phyloP scores from a whole-genome alignment of 2,797 vertebrate genomes.

The Poecile montanus region DNA sequence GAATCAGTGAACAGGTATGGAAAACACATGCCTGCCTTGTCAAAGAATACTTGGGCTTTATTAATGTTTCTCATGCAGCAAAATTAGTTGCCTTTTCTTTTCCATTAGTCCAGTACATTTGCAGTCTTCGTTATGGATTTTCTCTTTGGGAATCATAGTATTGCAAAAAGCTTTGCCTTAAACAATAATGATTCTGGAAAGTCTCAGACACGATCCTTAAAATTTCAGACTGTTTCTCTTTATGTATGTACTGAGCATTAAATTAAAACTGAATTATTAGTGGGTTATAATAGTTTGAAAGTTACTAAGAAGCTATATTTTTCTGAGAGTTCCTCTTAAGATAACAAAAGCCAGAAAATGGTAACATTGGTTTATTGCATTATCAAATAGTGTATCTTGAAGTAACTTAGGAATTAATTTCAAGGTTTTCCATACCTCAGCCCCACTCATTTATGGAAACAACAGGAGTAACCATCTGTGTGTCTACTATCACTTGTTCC shows the following conservation, averaged over 20 bases:
- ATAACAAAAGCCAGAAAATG: background rate
- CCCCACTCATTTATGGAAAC: background rate
- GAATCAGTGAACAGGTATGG: constrained; percentile 97
- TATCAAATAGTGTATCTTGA: background rate
- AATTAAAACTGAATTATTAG: background rate
- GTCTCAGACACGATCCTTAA: background rate
- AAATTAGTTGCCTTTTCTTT: background rate
- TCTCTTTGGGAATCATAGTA: background rate
- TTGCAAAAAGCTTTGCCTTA: background rate
- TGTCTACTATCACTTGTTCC: background rate
- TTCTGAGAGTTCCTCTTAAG: background rate
- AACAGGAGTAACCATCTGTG: background rate
- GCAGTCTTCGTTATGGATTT: background rate
- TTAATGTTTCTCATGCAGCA: background rate
- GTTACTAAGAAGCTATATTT: background rate
- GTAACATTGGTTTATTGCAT: background rate
- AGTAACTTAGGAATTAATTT: background rate
- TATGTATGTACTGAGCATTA: background rate
- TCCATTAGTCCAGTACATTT: background rate
- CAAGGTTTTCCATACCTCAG: too few species aligned
- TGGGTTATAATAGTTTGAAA: background rate
- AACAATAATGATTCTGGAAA: background rate
- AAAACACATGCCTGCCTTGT: background rate
- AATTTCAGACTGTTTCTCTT: background rate
- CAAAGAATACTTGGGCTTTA: background rate